Percentiles rank a stretch among this genome's conserved stretches.
These are phyloP conservation scores for Oenanthe oenanthe DNA, from an alignment of 2,113 vertebrate species.

Conservation along the genomic window DNA sequence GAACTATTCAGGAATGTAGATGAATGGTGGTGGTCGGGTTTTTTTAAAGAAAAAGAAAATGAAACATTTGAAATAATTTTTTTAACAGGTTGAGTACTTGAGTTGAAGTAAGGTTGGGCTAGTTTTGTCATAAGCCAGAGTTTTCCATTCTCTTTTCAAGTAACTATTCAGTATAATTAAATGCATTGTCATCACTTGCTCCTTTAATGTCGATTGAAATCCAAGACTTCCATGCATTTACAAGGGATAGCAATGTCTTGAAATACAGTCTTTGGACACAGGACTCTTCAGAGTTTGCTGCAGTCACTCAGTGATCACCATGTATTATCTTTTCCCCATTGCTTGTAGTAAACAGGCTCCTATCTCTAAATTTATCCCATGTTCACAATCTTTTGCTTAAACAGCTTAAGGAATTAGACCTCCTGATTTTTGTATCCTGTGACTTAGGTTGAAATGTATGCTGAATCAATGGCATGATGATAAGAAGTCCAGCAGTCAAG, in stretches of 20 bases:
- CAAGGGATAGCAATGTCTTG: neutral
- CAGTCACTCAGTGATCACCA: neutral
- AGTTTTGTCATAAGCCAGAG: neutral
- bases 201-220: conserved; percentile 22
- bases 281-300: neutral
- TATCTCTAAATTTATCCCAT: neutral
- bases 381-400: conserved; percentile 1
- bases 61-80: neutral
- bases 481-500: conserved; percentile 50
- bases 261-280: neutral
- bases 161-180: neutral
- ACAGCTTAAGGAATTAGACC: conserved; percentile 53
- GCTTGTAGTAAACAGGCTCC: conserved; percentile 8
- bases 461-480: conserved; percentile 28
- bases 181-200: neutral
- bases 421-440: conserved; percentile 40
- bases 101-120: neutral
- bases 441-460: conserved; percentile 16
- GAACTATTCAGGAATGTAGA: neutral
- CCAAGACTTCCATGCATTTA: conserved; percentile 6
- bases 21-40: neutral
- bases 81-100: neutral
- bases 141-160: conserved; percentile 10
- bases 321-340: neutral
- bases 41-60: neutral